Base-by-base conservation (phyloP, 2,113 vertebrate genomes). In the Perca flavescens region DNA sequence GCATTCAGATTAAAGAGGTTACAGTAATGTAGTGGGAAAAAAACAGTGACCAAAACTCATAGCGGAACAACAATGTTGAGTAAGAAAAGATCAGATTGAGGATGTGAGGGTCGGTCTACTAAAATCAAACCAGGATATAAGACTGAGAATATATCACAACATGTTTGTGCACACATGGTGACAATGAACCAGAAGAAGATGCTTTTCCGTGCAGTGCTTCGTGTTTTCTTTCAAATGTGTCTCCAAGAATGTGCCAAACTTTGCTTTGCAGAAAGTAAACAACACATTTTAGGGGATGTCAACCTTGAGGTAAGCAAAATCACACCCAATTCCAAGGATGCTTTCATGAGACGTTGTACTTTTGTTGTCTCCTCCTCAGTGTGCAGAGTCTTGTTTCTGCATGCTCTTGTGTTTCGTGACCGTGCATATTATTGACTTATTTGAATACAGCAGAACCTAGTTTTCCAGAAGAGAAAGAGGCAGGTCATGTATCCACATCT, bases 401-500 rank as follows among this genome's bases (percentile, higher is more conserved):
- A 61, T 80, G 75, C 64, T 54, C 28, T 63, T 28, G 34, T 79
- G 40, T 77, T 74, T 79, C 85, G 75, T 86, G 83, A 61, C 81
- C 43, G 34, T 22, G 47, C 79, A 79, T 64, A 56, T 73, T 80
- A 49, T 65, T 67, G 79, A 83, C 69, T 64, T 75, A 67, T 84
- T 80, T 77, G 63, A 69, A 63, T 57, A 22, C 72, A 64, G 63
- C 57, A 57, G 56, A 40, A 70, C 46, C 71, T 56, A 43, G 56
- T 83, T 84, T 84, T 57, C 68, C 76, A 82, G 57, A 53, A 60
- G 49, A 82, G 49, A 60, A 4, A 47, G 43, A 57, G 25, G 70
- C 66, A 57, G 69, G 16, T 82, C 58, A 25, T 70, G 66, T 46
- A 21, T 80, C 73, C 81, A 84, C 82, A 89, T 88, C 79, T 88